Evolutionary conservation across 2,113 vertebrate genomes (phyloP), one percentile per base, ranked within the genome.

Genomic region (Sander vitreus): DNA sequence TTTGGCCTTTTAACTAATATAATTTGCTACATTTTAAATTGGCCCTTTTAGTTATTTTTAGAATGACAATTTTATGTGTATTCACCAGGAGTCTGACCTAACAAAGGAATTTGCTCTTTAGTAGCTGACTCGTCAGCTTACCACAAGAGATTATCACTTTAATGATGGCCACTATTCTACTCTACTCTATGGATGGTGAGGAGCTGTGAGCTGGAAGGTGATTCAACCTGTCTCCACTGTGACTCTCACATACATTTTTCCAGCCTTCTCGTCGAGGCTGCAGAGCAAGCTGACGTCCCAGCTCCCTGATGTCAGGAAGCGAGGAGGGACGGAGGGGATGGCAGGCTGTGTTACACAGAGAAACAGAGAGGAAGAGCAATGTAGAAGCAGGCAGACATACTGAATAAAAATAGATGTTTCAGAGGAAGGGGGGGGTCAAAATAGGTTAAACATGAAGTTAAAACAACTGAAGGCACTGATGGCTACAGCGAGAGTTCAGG

Each of bases 301-400:
- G 92, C 94, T 95, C 47, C 96, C 96, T 15, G 96, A 96, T 53
- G 96, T 96, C 88, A 96, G 85, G 87, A 96, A 96, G 80, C 93
- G 95, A 88, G 93, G 88, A n/a, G 95, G 92, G 62, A 88, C 88
- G 4, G 94, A 91, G 36, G 94, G 93, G 76, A 89, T 79, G 80
- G 85, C 92, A 58, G 93, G 86, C 95, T 95, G 92, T 8, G 63
- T 83, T 58, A 76, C 65, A 86, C 64, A 84, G 21, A 72, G 62
- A 85, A 36, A 85, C 53, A 85, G 33, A 80, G 77, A 88, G 47
- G 6, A 77, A 60, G 72, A 73, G 65, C 54, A 53, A 73, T 70
- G 59, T 21, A 50, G 47, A 67, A 43, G 60, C 47, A 75, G 71
- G 45, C 48, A 66, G 60, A 80, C 51, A 64, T 14, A 21, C 50